Evolutionary conservation across 2,113 vertebrate genomes (phyloP), one percentile per base, ranked within the genome.

Genomic region (Antechinus flavipes): DNA sequence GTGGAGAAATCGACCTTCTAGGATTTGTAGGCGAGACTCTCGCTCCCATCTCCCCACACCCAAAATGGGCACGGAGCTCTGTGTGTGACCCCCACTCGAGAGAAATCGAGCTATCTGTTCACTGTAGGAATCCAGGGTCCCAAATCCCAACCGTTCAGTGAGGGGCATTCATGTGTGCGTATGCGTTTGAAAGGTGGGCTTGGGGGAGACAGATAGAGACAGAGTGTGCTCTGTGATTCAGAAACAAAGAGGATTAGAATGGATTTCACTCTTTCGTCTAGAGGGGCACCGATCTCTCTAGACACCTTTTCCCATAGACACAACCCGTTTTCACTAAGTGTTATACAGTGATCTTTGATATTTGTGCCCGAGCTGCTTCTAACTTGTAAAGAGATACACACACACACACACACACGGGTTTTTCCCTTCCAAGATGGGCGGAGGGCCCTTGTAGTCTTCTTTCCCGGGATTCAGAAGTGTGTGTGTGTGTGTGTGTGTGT

Each of bases 1-100:
- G 84, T 24, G 14, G 26, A 23, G 5, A 46, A 90, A 55, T 89
- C 24, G 46, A 54, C 53, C 76, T 90, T 56, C n/a, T 93, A 53
- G n/a, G 49, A 8, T 47, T 54, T 26, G 42, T 47, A 30, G 49
- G 52, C 26, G 61, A 84, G 68, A 84, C 35, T 84, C 16, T 76
- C 58, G 0, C 11, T 35, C 0, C 47, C 8, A 10, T 3, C 46
- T 55, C 61, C 27, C 47, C 27, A 6, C 52, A 16, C 30, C 0
- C 22, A 54, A 47, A 11, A 46, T 11, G 8, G 12, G 23, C 52
- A 30, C 9, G 8, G 26, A 14, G 10, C 53, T 19, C 9, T 55
- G 19, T 1, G 0, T 8, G 1, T 2, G 46, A n/a, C n/a, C 2
- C 30, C 0, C 7, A 0, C 30, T 6, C 6, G 1, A 23, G 30